Evolutionary conservation across 1,140 invertebrate species (phyloP), one percentile per base, ranked within the genome.

Genomic region (Apis dorsata): DNA sequence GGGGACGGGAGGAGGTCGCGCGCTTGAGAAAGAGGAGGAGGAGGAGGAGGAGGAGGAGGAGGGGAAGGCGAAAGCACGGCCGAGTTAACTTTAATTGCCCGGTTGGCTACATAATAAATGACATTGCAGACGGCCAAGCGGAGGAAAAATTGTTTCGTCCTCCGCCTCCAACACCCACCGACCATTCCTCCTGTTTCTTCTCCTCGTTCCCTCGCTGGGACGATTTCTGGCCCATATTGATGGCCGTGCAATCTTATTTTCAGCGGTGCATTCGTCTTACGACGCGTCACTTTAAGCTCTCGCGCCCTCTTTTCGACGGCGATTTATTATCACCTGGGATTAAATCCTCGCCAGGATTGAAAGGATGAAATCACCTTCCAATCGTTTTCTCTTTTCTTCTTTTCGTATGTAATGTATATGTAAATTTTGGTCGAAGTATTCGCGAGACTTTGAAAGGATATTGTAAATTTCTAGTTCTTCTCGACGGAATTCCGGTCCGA

Each of bases 31-130:
- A 21, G 55, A 8, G 28, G 34, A 17, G 53, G 44, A 59, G 70
- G 51, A 28, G 49, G 66, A 44, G 65, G 59, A 62, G 76, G 19
- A 57, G 79, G 24, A 24, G 24, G 24, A 24, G 24, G 24, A 24
- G 24, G 24, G 72, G 78, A 65, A 70, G 75, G 60, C 24, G 75
- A 49, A 70, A 84, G 71, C 78, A 85, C 75, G 86, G 85, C 63
- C 90, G 89, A 90, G 86, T 91, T 87, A 91, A 91, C 88, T 91
- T 91, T 92, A 91, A 92, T 91, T 91, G 91, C 88, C 81, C 83
- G 84, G 78, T 89, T 83, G 82, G 83, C 89, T 84, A 89, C 84
- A 83, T 90, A 90, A 90, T 90, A 88, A 90, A 91, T 91, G 88
- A 87, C 85, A 85, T 81, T 83, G 89, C 85, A 90, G 85, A 89